Conservation (phyloP, 2,888 invertebrate species). For the Drosophila glabriapex region DNA sequence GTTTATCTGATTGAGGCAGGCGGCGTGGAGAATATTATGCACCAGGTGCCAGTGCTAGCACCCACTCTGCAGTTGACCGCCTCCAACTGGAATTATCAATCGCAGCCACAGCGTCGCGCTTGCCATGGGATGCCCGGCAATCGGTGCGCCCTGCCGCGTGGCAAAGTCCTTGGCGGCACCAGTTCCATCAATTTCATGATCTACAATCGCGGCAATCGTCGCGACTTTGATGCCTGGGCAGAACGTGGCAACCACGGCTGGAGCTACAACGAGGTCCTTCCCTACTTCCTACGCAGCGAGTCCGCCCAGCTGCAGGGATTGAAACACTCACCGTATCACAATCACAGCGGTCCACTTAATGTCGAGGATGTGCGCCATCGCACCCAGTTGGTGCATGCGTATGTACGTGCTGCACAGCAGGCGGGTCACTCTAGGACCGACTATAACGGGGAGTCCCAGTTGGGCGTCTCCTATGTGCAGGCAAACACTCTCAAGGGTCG, state of each 20-base stretch:
- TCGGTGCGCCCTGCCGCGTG: conserved; percentile 86
- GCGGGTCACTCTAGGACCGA: conserved; percentile 90
- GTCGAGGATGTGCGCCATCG: conserved; percentile 88
- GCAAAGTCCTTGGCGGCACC: conserved; percentile 88
- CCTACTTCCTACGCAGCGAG: conserved; percentile 89
- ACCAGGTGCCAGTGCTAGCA: conserved; percentile 82
- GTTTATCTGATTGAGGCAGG: conserved; percentile 87
- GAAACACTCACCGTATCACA: conserved; percentile 87
- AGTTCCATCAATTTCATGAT: conserved; percentile 89
- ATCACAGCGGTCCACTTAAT: conserved; percentile 87
- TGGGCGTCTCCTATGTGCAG: conserved; percentile 90
- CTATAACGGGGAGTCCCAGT: conserved; percentile 88
- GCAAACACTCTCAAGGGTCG: conserved; percentile 87
- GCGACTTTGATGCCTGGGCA: conserved; percentile 90
- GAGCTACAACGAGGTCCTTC: conserved; percentile 88
- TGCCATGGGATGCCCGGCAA: conserved; percentile 86
- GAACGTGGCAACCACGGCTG: conserved; percentile 90
- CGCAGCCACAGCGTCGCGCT: conserved; percentile 88
- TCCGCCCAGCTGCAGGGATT: conserved; percentile 83
- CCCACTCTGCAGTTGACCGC: conserved; percentile 84
- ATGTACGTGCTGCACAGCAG: conserved; percentile 88
- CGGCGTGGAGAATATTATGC: conserved; percentile 84
- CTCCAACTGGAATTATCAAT: conserved; percentile 90
- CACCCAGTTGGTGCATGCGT: conserved; percentile 86
- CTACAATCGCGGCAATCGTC: conserved; percentile 90